phyloP scores from a whole-genome alignment of 23 tunicate species.

The Diplosoma virens region DNA sequence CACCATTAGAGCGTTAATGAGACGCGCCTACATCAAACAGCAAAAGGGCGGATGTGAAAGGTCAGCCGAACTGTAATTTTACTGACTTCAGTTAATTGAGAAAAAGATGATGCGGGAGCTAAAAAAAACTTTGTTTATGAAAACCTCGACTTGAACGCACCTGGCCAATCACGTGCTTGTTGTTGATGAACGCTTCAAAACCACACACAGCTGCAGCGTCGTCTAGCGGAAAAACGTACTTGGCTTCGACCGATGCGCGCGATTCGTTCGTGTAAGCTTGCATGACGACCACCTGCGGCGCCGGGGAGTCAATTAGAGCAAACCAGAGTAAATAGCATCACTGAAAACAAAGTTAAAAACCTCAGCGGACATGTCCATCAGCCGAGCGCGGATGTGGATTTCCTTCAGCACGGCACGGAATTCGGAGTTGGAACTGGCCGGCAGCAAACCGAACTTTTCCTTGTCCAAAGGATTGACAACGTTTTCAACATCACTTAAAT shows the following conservation, averaged over 20 bases:
- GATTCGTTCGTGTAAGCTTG: constrained; percentile 60
- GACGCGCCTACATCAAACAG: too few species aligned
- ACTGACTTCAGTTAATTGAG: too few species aligned
- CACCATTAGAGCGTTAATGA: too few species aligned
- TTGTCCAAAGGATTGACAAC: constrained; percentile 5
- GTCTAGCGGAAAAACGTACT: constrained; percentile 80
- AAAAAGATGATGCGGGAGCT: too few species aligned
- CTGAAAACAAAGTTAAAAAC: constrained; percentile 18
- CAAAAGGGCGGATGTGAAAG: too few species aligned
- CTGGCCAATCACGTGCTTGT: constrained; percentile 81
- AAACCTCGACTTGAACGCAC: constrained; percentile 3
- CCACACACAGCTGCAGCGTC: constrained; percentile 84
- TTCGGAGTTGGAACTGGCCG: neutral
- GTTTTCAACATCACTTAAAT: constrained; percentile 26
- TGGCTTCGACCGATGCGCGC: constrained; percentile 51
- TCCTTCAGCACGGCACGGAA: constrained; percentile 44
- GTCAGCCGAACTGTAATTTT: too few species aligned
- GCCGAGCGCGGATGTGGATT: constrained; percentile 68
- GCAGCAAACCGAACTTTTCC: constrained; percentile 32
- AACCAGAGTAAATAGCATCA: neutral
- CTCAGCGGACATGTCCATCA: constrained; percentile 74
- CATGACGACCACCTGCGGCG: constrained; percentile 46
- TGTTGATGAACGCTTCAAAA: constrained; percentile 87
- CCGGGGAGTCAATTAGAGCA: neutral
- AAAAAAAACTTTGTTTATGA: neutral